phyloP scores from a whole-genome alignment of 1,140 invertebrate species.

The Drosophila erecta region DNA sequence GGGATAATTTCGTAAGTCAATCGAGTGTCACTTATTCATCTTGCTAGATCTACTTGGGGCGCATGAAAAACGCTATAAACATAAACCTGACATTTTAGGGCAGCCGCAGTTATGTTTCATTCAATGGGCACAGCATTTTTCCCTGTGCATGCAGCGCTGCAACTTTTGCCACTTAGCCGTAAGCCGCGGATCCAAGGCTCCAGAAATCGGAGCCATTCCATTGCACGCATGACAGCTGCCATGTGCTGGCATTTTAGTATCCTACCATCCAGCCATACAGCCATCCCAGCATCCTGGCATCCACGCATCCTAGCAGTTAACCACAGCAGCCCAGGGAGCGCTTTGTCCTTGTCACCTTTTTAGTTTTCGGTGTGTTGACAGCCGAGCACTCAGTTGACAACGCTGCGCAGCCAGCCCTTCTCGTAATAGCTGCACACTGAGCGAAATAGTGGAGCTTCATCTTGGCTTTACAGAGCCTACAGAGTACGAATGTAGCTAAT shows the following conservation, averaged over 20 bases:
- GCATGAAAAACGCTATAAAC: no score
- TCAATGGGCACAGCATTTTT: neutral
- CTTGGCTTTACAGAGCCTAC: no score
- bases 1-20: neutral
- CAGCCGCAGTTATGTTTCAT: neutral
- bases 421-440: conserved; percentile 14
- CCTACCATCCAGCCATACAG: neutral
- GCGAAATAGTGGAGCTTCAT: neutral
- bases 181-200: conserved; percentile 39
- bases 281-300: conserved; percentile 15
- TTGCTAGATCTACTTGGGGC: no score
- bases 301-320: conserved; percentile 26
- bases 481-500: no score
- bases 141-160: conserved; percentile 37
- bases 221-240: conserved; percentile 77
- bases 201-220: conserved; percentile 50
- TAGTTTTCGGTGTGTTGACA: conserved; percentile 81
- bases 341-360: conserved; percentile 81
- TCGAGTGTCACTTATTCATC: neutral
- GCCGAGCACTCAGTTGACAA: conserved; percentile 70
- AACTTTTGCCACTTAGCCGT: conserved; percentile 63
- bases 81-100: no score
- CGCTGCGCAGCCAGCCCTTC: conserved; percentile 30
- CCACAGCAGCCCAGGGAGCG: conserved; percentile 53
- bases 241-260: conserved; percentile 46